Base-by-base conservation (phyloP, 2,888 invertebrate species). In the Platerodrilus igneus region DNA sequence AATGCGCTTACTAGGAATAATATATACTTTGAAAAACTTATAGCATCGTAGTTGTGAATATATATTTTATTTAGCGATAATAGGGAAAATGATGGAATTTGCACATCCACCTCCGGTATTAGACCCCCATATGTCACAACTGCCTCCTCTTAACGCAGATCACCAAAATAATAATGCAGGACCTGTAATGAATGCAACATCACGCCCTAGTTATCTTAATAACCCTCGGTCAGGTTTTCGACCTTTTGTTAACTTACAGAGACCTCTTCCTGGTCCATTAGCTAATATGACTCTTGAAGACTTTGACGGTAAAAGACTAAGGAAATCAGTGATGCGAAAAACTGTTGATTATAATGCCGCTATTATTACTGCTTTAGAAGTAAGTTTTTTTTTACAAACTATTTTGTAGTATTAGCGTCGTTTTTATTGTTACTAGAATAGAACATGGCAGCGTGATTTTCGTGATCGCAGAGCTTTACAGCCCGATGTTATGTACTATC, bases 321-420 rank as follows among this genome's bases (percentile, higher is more conserved):
- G 96, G 59, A 96, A 96, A 73, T 92, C 94, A 54, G 91, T 95
- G 49, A 93, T 95, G 83, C 78, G 96, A 55, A 95, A 95, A 74
- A 97, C 96, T 18, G 94, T 97, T 36, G 97, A 97, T 73, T 96
- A 96, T 69, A 96, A 96, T 76, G 85, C 94, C 11, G 83, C 96
- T 20, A 86, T 96, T 59, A 87, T 95, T 45, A 88, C 87, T 67
- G 87, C 87, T 58, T 69, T 97, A 58, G 91, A 96, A 79, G 88
- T 87, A 69, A 68, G 63, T 60, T 34, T 22, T 46, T 28, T 25
- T 10, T 14, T 7, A 10, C 28, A 10, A 15, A 34, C 30, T 20
- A 32, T n/a, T 7, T 15, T 31, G 23, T 16, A 15, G 39, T 44
- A 11, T 36, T 33, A 23, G 4, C 40, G 52, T 43, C 17, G 27